Percentiles rank a stretch among this genome's conserved stretches.
These are phyloP conservation scores for Loriculus beryllinus DNA, from an alignment of 2,797 vertebrate species.

Conservation along the genomic window DNA sequence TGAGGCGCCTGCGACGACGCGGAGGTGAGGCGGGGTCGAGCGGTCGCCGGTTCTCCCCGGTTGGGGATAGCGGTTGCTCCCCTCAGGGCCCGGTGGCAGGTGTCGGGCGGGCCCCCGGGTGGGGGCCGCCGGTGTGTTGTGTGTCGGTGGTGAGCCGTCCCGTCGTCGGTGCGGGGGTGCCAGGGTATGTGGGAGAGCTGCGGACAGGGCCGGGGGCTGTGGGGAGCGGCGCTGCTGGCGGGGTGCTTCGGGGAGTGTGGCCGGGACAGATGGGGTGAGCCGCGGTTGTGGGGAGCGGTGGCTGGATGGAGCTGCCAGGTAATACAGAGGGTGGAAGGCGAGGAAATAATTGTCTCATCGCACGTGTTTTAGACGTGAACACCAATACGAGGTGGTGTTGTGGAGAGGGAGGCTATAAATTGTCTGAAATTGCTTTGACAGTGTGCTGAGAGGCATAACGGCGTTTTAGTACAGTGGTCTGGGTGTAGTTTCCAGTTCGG, in stretches of 20 bases:
- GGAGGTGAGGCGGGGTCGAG: background rate
- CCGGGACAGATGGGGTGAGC: background rate
- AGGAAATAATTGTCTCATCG: background rate
- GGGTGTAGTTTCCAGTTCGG: background rate
- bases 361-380: background rate
- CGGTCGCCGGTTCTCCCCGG: background rate
- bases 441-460: background rate
- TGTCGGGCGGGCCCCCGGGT: background rate
- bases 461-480: background rate
- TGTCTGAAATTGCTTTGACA: background rate
- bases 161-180: background rate
- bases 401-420: background rate
- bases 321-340: rapidly evolving
- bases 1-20: background rate
- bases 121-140: background rate
- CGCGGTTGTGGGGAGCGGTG: background rate
- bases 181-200: background rate
- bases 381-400: rapidly evolving
- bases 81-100: background rate
- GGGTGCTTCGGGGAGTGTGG: background rate
- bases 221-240: background rate
- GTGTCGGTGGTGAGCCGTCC: background rate
- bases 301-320: background rate
- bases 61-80: background rate
- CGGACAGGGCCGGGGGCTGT: background rate